These are phyloP conservation scores for Connochaetes taurinus DNA, from an alignment of 2,113 vertebrate genomes.

Conservation along the genomic window DNA sequence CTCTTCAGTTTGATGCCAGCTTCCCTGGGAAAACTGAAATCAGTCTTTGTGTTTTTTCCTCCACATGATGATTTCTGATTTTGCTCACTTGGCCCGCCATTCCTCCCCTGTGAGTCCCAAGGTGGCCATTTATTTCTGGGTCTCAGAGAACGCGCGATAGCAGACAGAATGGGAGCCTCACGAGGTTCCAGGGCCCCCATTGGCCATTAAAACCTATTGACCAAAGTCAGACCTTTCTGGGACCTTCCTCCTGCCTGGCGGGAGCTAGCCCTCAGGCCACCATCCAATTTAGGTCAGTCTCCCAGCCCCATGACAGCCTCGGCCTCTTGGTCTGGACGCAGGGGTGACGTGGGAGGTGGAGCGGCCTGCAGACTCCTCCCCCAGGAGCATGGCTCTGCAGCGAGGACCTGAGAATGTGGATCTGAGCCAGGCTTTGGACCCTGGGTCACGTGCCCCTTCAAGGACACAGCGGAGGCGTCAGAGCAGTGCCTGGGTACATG, in stretches of 20 bases:
- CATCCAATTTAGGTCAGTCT: neutral
- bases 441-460: slow-evolving; percentile 6
- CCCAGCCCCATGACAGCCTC: neutral
- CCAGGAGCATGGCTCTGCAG: neutral
- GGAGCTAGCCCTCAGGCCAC: neutral
- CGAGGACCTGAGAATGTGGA: neutral
- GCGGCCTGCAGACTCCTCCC: neutral
- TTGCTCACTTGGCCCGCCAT: neutral
- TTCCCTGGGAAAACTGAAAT: slow-evolving; percentile 62
- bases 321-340: neutral
- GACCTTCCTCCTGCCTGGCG: neutral
- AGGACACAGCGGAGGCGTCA: neutral
- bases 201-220: neutral
- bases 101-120: neutral
- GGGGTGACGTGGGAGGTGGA: neutral
- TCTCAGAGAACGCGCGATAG: neutral
- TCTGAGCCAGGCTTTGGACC: neutral
- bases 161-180: neutral
- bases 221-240: neutral
- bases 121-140: neutral
- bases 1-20: slow-evolving; percentile 65
- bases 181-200: neutral
- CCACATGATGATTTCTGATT: neutral
- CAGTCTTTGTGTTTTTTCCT: slow-evolving; percentile 24
- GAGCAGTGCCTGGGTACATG: neutral